These are phyloP conservation scores for Perdita meconis DNA, from an alignment of 2,888 invertebrate genomes.

Conservation along the genomic window DNA sequence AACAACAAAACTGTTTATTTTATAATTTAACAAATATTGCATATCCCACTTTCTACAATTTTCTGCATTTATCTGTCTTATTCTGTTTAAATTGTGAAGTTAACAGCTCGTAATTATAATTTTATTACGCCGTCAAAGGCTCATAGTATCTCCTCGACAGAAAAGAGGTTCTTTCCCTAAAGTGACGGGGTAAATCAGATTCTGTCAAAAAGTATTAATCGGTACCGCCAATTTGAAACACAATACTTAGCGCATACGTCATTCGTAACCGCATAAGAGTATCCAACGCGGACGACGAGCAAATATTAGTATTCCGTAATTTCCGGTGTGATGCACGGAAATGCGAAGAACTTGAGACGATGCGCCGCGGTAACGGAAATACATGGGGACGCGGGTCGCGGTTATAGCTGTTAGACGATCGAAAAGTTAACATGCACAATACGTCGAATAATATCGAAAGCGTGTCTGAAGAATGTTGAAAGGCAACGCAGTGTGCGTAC, in stretches of 20 bases:
- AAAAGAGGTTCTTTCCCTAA: too few species aligned
- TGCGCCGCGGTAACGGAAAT: constrained; percentile 55
- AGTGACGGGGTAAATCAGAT: constrained; percentile 29
- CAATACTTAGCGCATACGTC: constrained; percentile 27
- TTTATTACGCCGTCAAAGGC: background rate
- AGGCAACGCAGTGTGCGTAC: background rate
- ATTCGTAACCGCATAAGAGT: constrained; percentile 52
- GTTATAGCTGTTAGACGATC: constrained; percentile 37
- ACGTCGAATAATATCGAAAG: background rate
- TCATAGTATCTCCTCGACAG: background rate
- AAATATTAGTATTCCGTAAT: constrained; percentile 65
- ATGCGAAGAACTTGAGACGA: constrained; percentile 58
- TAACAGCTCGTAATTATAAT: too few species aligned
- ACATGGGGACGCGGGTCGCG: constrained; percentile 24
- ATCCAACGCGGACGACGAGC: constrained; percentile 51
- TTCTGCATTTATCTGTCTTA: too few species aligned
- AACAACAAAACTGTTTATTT: too few species aligned
- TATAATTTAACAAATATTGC: too few species aligned
- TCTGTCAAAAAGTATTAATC: constrained; percentile 23
- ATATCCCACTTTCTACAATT: too few species aligned
- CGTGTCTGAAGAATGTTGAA: background rate
- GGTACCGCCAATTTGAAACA: constrained; percentile 40
- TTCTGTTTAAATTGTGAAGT: too few species aligned
- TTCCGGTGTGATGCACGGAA: constrained; percentile 58
- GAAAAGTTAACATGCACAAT: constrained; percentile 5